Evolutionary conservation across 2,113 vertebrate genomes (phyloP).

Genomic region (Hucho hucho): DNA sequence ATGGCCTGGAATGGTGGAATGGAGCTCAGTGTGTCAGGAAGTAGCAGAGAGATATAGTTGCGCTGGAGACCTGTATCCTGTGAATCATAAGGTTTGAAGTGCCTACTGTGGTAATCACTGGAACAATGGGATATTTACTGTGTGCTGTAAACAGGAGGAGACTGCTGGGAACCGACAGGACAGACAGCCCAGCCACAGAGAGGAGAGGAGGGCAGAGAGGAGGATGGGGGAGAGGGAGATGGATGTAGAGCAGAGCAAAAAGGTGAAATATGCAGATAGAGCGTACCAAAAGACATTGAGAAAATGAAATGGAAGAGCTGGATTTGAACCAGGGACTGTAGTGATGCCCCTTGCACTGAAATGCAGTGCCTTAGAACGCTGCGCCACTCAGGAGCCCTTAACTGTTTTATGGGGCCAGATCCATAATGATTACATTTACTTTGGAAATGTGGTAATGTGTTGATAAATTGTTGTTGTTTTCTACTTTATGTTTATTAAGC

Average conservation of each 20-base stretch:
- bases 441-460: too few relatives aligned
- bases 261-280: neutral
- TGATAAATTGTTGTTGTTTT: too few relatives aligned
- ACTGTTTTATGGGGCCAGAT: neutral
- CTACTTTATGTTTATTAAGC: too few relatives aligned
- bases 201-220: neutral
- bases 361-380: too few relatives aligned
- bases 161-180: conserved; percentile 1
- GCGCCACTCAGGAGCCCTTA: too few relatives aligned
- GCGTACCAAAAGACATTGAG: neutral
- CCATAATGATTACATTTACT: neutral
- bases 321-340: too few relatives aligned
- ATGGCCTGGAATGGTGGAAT: too few relatives aligned
- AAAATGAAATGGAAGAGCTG: conserved; percentile 12
- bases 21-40: conserved; percentile 16
- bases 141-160: conserved; percentile 1
- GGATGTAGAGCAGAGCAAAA: neutral
- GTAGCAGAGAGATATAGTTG: neutral
- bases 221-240: neutral
- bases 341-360: too few relatives aligned
- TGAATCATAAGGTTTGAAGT: conserved; percentile 44
- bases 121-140: conserved; percentile 29
- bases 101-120: conserved; percentile 27
- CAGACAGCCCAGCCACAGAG: neutral
- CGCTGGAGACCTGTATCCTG: conserved; percentile 25